These are phyloP conservation scores for Hippoglossus stenolepis DNA, from an alignment of 2,113 vertebrate genomes.

Conservation along the genomic window DNA sequence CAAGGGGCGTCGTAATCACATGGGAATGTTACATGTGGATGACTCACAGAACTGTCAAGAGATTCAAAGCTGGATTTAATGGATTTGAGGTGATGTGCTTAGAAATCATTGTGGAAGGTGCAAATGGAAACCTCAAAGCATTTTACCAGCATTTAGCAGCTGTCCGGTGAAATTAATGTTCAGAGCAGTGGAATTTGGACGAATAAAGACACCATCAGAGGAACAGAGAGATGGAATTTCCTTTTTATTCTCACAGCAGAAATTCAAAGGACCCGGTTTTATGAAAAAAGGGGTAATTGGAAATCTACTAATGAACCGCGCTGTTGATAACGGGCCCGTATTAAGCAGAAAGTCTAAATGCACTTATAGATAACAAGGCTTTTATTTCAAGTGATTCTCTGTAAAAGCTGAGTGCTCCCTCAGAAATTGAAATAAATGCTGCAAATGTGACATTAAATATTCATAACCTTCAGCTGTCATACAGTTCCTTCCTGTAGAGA, in stretches of 20 bases:
- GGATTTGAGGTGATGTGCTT: slow-evolving; percentile 66
- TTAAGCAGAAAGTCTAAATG: slow-evolving; percentile 56
- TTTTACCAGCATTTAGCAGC: slow-evolving; percentile 67
- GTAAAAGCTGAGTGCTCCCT: slow-evolving; percentile 48
- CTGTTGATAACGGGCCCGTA: slow-evolving; percentile 46
- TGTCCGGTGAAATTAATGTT: slow-evolving; percentile 66
- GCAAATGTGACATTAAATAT: slow-evolving; percentile 63
- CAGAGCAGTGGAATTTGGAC: slow-evolving; percentile 25
- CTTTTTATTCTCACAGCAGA: slow-evolving; percentile 39
- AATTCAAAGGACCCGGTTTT: slow-evolving; percentile 24
- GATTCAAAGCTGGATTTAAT: slow-evolving; percentile 69
- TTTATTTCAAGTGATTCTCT: slow-evolving; percentile 55
- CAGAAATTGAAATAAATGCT: slow-evolving; percentile 62
- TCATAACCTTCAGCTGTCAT: slow-evolving; percentile 49
- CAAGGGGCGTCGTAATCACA: slow-evolving; percentile 72
- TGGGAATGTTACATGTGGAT: slow-evolving; percentile 70
- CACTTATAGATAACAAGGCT: slow-evolving; percentile 60
- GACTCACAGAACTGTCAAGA: slow-evolving; percentile 54
- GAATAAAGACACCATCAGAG: slow-evolving; percentile 23
- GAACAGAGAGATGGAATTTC: slow-evolving; percentile 22
- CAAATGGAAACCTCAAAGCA: slow-evolving; percentile 71
- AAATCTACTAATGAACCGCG: slow-evolving; percentile 56
- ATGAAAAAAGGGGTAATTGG: slow-evolving; percentile 34
- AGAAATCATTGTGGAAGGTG: slow-evolving; percentile 66
- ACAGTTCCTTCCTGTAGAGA: slow-evolving; percentile 3